Conservation (phyloP, 2,797 vertebrate species). For the Rhinoraja longicauda region DNA sequence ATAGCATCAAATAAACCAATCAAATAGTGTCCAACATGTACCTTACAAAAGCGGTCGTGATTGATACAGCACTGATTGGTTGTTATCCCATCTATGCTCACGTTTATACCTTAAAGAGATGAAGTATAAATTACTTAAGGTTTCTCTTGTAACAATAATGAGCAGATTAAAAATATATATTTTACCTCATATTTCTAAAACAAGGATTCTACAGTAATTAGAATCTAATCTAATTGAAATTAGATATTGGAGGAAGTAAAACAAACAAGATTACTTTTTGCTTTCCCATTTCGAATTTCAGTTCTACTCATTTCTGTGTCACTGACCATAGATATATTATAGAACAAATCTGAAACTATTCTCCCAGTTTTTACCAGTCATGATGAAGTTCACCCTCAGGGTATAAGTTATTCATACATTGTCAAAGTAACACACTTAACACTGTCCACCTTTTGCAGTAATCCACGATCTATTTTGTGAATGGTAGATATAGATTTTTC, state of each 20-base stretch:
- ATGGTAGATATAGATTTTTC: not conserved
- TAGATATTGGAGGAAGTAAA: not conserved
- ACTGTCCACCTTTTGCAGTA: not conserved
- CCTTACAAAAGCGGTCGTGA: constrained; percentile 18
- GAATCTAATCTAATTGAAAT: not conserved
- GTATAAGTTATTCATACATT: not conserved
- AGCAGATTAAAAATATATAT: not conserved
- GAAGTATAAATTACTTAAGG: not conserved
- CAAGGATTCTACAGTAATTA: not conserved
- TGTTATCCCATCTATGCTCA: not conserved
- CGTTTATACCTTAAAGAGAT: constrained; percentile 23
- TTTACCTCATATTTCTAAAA: not conserved
- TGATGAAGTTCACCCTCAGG: not conserved
- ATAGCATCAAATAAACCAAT: not conserved
- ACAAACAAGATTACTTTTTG: not conserved
- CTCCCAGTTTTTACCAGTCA: not conserved
- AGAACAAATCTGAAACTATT: not conserved
- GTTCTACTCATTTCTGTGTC: not conserved
- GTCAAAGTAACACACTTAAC: not conserved
- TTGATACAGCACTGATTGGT: constrained; percentile 37
- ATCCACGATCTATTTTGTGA: not conserved
- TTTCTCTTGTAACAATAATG: not conserved
- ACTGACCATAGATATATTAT: no score
- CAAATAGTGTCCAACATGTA: not conserved
- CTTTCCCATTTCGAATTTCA: not conserved